Evolutionary conservation across 2,113 vertebrate genomes (phyloP).

Genomic region (Gnathonemus longibarbis): DNA sequence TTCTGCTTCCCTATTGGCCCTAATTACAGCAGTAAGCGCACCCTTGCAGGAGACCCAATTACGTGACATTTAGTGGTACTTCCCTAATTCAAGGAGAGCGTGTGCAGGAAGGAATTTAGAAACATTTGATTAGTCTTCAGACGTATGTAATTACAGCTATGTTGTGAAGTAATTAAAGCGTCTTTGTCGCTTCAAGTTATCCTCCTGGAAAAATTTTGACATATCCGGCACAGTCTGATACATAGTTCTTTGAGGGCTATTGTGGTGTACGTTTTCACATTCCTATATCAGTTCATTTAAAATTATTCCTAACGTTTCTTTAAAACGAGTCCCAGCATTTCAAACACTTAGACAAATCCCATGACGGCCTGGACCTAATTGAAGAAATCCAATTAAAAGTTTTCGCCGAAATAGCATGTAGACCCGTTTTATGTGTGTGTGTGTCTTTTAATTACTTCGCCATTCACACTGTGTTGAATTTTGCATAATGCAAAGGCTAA

Average conservation of each 20-base stretch:
- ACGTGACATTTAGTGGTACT: not conserved
- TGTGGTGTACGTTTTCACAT: not conserved
- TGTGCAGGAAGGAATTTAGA: not conserved
- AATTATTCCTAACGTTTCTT: not conserved
- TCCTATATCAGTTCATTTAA: not conserved
- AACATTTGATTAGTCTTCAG: not conserved
- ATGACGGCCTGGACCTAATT: not conserved
- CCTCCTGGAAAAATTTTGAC: not conserved
- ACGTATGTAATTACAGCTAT: conserved; percentile 5
- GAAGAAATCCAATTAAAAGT: conserved; percentile 13
- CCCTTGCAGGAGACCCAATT: not conserved
- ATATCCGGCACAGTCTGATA: not conserved
- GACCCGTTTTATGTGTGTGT: not conserved
- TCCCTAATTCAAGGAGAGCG: not conserved
- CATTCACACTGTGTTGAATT: not conserved
- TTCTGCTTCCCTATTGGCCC: not conserved
- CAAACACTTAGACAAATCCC: not conserved
- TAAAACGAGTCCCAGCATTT: not conserved
- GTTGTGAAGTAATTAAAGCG: not conserved
- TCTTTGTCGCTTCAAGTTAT: not conserved
- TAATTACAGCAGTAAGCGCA: not conserved
- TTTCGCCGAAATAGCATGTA: not conserved
- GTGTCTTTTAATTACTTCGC: conserved; percentile 11
- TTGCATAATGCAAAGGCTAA: not conserved
- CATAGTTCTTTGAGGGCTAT: not conserved